These are phyloP conservation scores for Neotragus moschatus DNA, from an alignment of 2,113 vertebrate genomes.

Conservation along the genomic window DNA sequence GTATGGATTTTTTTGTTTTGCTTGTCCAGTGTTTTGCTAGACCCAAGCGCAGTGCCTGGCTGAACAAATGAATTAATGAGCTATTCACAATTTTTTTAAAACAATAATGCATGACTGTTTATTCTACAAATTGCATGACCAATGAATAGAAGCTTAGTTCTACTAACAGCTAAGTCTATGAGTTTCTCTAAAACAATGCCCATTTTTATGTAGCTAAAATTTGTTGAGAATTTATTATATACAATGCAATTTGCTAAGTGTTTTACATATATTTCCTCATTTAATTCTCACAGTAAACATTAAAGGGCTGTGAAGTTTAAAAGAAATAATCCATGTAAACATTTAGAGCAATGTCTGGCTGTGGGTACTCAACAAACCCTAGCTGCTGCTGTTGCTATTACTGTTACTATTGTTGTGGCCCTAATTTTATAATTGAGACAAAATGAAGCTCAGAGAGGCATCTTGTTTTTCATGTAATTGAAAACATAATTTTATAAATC, in stretches of 20 bases:
- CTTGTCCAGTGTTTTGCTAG: not conserved
- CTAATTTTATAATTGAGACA: not conserved
- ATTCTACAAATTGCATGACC: slow-evolving; percentile 21
- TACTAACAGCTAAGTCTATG: not conserved
- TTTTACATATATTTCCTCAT: not conserved
- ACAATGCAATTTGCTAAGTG: not conserved
- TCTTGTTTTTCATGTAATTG: not conserved
- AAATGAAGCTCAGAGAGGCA: not conserved
- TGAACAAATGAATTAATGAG: not conserved
- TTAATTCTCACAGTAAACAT: not conserved
- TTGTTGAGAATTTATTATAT: slow-evolving; percentile 13
- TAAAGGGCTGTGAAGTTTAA: not conserved
- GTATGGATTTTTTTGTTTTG: not conserved
- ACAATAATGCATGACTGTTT: not conserved
- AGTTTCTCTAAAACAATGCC: not conserved
- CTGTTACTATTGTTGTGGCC: not conserved
- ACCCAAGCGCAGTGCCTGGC: not conserved
- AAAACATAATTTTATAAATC: slow-evolving; percentile 6
- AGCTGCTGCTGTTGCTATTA: not conserved
- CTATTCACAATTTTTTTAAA: slow-evolving; percentile 6
- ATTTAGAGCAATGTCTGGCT: not conserved
- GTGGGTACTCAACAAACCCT: not conserved
- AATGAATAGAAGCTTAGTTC: not conserved
- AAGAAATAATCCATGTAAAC: not conserved
- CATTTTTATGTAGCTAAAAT: slow-evolving; percentile 39